phyloP scores from a whole-genome alignment of 2,797 vertebrate species.

The Rhyacichthys aspro region DNA sequence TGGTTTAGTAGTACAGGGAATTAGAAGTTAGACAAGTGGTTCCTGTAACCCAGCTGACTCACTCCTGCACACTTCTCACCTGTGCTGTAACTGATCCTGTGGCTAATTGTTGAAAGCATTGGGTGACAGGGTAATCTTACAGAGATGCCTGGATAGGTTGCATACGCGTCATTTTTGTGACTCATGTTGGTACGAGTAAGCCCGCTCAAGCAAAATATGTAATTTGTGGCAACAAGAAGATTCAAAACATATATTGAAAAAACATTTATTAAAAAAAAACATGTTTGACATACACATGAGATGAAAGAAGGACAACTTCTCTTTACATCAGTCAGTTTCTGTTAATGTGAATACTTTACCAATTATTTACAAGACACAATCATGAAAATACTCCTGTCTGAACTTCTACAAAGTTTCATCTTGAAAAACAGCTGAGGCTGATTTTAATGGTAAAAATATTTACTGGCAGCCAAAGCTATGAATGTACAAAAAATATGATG shows the following conservation, averaged over 20 bases:
- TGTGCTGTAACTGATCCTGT: conserved; percentile 49
- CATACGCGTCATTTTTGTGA: conserved; percentile 22
- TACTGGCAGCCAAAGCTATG: neutral
- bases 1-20: too few species aligned
- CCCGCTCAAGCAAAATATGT: neutral
- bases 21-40: neutral
- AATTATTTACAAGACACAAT: neutral
- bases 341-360: neutral
- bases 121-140: conserved; percentile 53
- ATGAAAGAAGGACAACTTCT: too few species aligned
- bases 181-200: conserved; percentile 7
- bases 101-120: conserved; percentile 58
- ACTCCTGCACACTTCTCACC: conserved; percentile 47
- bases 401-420: neutral
- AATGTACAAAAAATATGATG: neutral
- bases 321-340: neutral
- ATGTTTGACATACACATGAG: neutral
- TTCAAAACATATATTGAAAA: conserved; percentile 1
- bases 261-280: conserved; percentile 2
- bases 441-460: neutral
- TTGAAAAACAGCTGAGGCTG: neutral
- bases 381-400: neutral
- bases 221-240: neutral
- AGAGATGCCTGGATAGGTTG: conserved; percentile 9
- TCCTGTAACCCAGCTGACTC: neutral